These are phyloP conservation scores for Cerceris rybyensis DNA, from an alignment of 2,888 invertebrate genomes.

Conservation along the genomic window DNA sequence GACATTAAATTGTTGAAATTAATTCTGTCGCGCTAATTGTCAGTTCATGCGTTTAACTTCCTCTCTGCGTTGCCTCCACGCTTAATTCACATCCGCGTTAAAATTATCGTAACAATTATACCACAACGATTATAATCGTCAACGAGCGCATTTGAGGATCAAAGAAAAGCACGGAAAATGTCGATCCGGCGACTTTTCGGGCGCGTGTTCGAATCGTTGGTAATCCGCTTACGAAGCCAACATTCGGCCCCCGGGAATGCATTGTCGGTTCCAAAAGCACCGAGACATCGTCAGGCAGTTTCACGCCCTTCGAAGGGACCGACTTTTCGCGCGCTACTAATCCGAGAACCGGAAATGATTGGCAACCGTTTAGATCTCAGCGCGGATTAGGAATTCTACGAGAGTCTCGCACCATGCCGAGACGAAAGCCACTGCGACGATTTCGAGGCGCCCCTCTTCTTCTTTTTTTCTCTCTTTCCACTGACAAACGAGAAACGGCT, in stretches of 20 bases:
- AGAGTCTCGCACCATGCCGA: conserved; percentile 37
- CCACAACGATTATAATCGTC: neutral
- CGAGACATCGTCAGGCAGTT: conserved; percentile 53
- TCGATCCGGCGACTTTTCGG: conserved; percentile 40
- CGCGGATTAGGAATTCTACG: conserved; percentile 62
- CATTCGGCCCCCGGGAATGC: conserved; percentile 45
- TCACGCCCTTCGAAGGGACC: conserved; percentile 65
- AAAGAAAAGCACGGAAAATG: conserved; percentile 34
- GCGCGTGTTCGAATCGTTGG: conserved; percentile 67
- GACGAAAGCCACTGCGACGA: conserved; percentile 50
- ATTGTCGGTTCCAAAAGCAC: conserved; percentile 52
- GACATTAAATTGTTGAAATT: too few relatives aligned
- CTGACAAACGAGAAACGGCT: conserved; percentile 64
- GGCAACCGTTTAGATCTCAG: conserved; percentile 81
- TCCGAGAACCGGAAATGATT: conserved; percentile 82
- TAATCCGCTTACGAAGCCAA: conserved; percentile 78
- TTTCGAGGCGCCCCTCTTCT: conserved; percentile 17
- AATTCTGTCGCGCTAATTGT: too few relatives aligned
- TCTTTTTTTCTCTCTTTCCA: neutral
- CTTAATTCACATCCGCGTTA: too few relatives aligned
- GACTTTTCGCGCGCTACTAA: conserved; percentile 75
- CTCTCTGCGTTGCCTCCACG: too few relatives aligned
- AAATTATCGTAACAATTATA: too few relatives aligned
- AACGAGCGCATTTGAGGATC: neutral
- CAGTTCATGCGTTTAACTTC: too few relatives aligned